Evolutionary conservation across 2,888 invertebrate species (phyloP).

Genomic region (Creontiades dilutus): DNA sequence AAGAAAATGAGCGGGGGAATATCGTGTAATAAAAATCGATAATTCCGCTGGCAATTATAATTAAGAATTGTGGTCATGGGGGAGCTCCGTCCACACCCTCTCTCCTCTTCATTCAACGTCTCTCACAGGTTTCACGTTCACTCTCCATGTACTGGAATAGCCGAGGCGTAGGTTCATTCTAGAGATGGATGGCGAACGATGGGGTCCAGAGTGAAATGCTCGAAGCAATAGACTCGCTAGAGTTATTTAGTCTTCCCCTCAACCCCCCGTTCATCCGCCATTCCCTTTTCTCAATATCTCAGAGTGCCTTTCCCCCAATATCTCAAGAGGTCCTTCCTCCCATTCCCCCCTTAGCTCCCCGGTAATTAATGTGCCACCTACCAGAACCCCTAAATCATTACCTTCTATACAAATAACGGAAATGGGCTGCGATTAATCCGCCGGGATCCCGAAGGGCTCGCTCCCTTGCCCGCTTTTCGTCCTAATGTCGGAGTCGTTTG

Average conservation of each 20-base stretch:
- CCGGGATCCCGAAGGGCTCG: slow-evolving; percentile 4
- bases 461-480: not conserved
- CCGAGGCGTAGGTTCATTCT: slow-evolving; percentile 11
- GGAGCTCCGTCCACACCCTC: too few species aligned
- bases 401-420: slow-evolving; percentile 59
- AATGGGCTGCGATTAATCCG: slow-evolving; percentile 51
- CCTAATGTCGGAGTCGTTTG: slow-evolving; percentile 15
- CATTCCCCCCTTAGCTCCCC: not conserved
- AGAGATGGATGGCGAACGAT: slow-evolving; percentile 19
- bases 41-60: too few species aligned
- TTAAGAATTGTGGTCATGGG: too few species aligned
- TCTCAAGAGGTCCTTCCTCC: slow-evolving; percentile 57
- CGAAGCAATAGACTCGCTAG: slow-evolving; percentile 45
- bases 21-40: too few species aligned
- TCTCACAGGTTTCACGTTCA: too few species aligned
- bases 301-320: slow-evolving; percentile 44
- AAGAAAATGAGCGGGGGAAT: too few species aligned
- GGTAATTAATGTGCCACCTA: slow-evolving; percentile 59
- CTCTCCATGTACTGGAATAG: not conserved
- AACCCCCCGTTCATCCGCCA: not conserved
- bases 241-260: slow-evolving; percentile 39
- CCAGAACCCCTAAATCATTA: slow-evolving; percentile 58
- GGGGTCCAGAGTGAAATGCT: slow-evolving; percentile 31
- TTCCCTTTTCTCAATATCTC: slow-evolving; percentile 59
- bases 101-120: not conserved